Evolutionary conservation across 2,113 vertebrate genomes (phyloP).

Genomic region (Muntiacus muntjak): DNA sequence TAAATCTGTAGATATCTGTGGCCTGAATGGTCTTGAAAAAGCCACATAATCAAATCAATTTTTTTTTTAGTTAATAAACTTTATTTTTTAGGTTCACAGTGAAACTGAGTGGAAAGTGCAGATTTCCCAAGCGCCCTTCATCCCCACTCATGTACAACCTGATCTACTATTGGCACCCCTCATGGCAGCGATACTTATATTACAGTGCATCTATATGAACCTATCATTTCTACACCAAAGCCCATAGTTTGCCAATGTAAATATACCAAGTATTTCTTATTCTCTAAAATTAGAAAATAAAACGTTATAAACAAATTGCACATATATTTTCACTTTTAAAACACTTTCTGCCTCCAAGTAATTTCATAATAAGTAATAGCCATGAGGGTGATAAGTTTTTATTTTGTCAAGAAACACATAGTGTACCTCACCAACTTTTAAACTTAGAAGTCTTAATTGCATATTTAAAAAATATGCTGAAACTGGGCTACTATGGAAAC

Average conservation of each 20-base stretch:
- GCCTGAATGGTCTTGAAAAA: not conserved
- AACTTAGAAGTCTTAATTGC: not conserved
- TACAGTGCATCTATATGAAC: not conserved
- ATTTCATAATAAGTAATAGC: not conserved
- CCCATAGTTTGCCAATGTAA: not conserved
- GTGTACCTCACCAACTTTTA: not conserved
- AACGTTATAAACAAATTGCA: not conserved
- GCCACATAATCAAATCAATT: not conserved
- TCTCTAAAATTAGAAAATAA: not conserved
- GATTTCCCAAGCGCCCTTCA: fast-evolving
- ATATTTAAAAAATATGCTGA: not conserved
- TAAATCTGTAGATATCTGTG: not conserved
- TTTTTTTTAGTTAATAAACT: not conserved
- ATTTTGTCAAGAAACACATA: not conserved
- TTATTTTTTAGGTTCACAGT: not conserved
- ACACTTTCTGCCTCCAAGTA: not conserved
- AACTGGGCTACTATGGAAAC: not conserved
- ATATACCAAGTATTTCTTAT: not conserved
- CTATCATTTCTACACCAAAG: not conserved
- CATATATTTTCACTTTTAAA: not conserved
- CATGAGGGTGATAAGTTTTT: not conserved
- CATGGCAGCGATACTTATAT: not conserved
- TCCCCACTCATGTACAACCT: fast-evolving
- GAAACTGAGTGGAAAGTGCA: not conserved
- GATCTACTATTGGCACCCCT: not conserved